Conservation (phyloP, 2,888 invertebrate genomes). For the Nebria brevicollis region DNA sequence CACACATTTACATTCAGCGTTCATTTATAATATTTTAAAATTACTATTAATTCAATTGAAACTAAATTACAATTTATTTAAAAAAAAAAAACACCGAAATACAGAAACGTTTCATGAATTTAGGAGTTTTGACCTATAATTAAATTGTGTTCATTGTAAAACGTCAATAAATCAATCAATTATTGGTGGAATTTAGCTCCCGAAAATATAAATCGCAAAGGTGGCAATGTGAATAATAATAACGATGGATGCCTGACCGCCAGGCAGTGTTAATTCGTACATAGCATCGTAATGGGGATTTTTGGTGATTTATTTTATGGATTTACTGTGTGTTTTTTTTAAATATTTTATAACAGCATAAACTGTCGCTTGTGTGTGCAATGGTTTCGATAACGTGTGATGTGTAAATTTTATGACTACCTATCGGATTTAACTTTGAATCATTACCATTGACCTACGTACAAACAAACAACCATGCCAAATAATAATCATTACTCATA, state of each 20-base stretch:
- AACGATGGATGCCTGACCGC: not conserved
- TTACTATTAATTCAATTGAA: too few species aligned
- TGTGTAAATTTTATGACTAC: conserved; percentile 43
- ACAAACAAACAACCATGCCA: not conserved
- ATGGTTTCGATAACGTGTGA: conserved; percentile 38
- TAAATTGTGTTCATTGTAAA: too few species aligned
- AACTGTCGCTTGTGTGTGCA: conserved; percentile 16
- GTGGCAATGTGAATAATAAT: conserved; percentile 5
- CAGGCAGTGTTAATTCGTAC: conserved; percentile 8
- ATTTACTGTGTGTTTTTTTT: not conserved
- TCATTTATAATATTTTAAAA: too few species aligned
- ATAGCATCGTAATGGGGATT: conserved; percentile 5
- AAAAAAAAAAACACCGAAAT: too few species aligned
- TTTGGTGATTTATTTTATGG: conserved; percentile 20
- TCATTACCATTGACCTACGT: conserved; percentile 28
- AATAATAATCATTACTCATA: not conserved
- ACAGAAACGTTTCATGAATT: too few species aligned
- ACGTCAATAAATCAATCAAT: too few species aligned
- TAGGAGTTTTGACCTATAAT: too few species aligned
- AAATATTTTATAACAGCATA: conserved; percentile 25
- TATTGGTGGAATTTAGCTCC: too few species aligned
- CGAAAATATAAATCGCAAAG: not conserved
- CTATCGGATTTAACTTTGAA: conserved; percentile 46
- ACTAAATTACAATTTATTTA: too few species aligned
- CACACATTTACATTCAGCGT: too few species aligned